phyloP scores from a whole-genome alignment of 1,140 invertebrate species.

The Sipha flava region DNA sequence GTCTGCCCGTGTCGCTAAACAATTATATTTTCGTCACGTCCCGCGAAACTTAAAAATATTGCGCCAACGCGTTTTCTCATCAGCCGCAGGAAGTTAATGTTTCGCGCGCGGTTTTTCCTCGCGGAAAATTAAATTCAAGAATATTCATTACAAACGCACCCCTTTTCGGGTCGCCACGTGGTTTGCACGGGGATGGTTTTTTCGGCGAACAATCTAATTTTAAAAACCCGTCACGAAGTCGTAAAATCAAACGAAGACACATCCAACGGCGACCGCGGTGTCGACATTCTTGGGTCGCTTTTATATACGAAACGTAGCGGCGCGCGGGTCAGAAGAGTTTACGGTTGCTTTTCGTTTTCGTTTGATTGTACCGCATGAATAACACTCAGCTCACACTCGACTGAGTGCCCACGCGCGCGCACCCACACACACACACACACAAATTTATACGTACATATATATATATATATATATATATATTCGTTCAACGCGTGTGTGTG shows the following conservation, averaged over 20 bases:
- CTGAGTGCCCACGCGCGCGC: too few relatives aligned
- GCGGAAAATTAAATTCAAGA: neutral
- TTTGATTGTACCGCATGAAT: neutral
- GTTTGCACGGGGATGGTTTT: neutral
- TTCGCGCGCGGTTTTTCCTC: neutral
- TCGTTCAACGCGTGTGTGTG: neutral
- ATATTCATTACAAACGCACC: neutral
- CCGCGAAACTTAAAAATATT: neutral
- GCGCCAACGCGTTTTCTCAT: neutral
- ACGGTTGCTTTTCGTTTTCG: neutral
- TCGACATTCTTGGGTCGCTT: neutral
- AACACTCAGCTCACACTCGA: neutral
- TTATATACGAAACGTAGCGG: neutral
- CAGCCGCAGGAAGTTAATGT: neutral
- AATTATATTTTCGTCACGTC: conserved; percentile 20
- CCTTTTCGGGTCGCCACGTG: neutral
- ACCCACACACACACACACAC: too few relatives aligned
- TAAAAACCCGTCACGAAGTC: neutral
- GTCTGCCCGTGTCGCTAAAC: too few relatives aligned
- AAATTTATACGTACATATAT: too few relatives aligned
- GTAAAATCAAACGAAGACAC: neutral
- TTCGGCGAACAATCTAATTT: neutral
- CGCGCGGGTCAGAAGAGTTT: too few relatives aligned
- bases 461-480: neutral
- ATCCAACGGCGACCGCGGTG: too few relatives aligned